Evolutionary conservation across 2,888 invertebrate genomes (phyloP), one percentile per base, ranked within the genome.

Genomic region (Teinopalpus imperialis): DNA sequence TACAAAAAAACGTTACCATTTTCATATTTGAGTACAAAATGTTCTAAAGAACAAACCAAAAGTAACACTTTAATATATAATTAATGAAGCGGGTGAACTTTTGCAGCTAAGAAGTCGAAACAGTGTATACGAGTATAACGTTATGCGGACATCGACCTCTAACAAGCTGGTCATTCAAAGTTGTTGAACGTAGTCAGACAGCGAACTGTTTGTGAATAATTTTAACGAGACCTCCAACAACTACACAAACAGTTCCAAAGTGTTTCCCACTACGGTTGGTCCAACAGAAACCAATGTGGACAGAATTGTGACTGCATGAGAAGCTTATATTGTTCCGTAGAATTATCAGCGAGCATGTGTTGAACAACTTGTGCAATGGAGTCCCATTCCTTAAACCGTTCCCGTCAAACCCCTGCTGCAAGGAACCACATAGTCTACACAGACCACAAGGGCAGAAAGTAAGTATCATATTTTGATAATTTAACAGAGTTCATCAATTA

Each of bases 381-480:
- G 54, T 55, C 81, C 23, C 78, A 79, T 50, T 75, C 82, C 30
- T 56, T 85, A 48, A 77, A 72, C 46, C 69, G 80, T 40, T 63
- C 53, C 43, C 72, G 81, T 31, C 83, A 79, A 48, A 66, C 75
- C 16, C 82, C 82, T 1, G 72, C 86, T n/a, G 75, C 81, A 1
- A 77, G 89, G 41, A 89, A 88, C 57, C 89, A 89, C 55, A 89
- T 89, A 53, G 81, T 89, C 59, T 89, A 89, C 63, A 89, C 89
- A 23, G 89, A 89, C 53, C 89, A 89, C 51, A 89, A 89, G 57
- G 89, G 89, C 51, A 73, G 88, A 56, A 89, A 89, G 89, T 89
- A 57, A 89, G 89, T 87, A 69, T 51, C 43, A 42, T 31, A 44
- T 32, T 2, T 31, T 41, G 27, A 24, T 41, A 49, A 48, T 53